Percentiles rank a stretch among this genome's conserved stretches.
Evolutionary conservation across 1,140 invertebrate genomes (phyloP).

Genomic region (Lepidurus couesii): DNA sequence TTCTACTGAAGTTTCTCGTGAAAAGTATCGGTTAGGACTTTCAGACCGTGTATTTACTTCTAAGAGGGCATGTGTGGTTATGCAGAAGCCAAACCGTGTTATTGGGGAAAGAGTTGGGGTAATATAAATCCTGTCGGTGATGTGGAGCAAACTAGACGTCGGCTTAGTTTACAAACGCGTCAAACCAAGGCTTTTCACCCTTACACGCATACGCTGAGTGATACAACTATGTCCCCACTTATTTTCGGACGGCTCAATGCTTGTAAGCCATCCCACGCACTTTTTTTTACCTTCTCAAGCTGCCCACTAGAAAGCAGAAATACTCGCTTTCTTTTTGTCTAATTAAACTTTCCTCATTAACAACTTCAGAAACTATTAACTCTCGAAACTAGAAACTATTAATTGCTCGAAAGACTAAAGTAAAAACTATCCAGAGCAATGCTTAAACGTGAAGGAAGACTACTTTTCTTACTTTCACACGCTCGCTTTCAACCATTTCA

Average conservation of each 20-base stretch:
- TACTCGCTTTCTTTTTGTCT: not conserved
- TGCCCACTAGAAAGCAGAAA: too few relatives aligned
- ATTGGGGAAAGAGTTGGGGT: not conserved
- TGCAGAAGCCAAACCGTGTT: not conserved
- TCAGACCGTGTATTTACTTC: too few relatives aligned
- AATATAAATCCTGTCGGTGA: constrained; percentile 17
- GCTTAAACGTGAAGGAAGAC: too few relatives aligned
- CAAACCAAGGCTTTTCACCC: not conserved
- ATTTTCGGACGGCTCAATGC: constrained; percentile 9
- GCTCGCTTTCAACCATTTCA: too few relatives aligned
- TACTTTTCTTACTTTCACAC: too few relatives aligned
- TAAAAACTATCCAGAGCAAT: too few relatives aligned
- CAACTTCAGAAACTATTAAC: too few relatives aligned
- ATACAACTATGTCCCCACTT: not conserved
- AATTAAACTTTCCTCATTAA: too few relatives aligned
- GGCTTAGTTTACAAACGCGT: not conserved
- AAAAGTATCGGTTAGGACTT: too few relatives aligned
- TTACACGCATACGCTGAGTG: not conserved
- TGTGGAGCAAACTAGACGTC: not conserved
- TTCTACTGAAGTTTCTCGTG: too few relatives aligned
- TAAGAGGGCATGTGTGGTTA: not conserved
- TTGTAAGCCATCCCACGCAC: not conserved
- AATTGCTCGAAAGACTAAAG: too few relatives aligned
- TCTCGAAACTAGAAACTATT: too few relatives aligned
- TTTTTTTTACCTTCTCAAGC: not conserved